Evolutionary conservation across 2,888 invertebrate genomes (phyloP).

Genomic region (Latrodectus elegans): DNA sequence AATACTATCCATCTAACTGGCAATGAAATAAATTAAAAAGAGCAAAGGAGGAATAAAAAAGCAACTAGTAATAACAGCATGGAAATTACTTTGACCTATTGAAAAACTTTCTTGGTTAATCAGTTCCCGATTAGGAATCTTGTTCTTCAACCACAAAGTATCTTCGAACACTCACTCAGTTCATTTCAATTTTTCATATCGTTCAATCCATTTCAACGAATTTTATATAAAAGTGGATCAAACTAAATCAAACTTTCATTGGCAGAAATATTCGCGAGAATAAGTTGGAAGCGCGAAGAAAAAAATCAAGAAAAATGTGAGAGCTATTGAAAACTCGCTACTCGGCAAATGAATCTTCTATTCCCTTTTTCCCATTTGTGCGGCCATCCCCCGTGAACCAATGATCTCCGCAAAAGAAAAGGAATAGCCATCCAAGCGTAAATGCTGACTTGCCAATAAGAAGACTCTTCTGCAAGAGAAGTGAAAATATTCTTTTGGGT

Average conservation of each 20-base stretch:
- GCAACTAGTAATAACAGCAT: no score
- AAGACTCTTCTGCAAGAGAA: neutral
- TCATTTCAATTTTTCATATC: neutral
- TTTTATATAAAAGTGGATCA: neutral
- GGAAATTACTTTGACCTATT: no score
- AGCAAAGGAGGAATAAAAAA: no score
- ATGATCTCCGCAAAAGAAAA: neutral
- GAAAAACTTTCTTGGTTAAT: no score
- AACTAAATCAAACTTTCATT: neutral
- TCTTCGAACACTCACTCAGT: neutral
- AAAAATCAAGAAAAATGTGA: neutral
- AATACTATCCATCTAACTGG: no score
- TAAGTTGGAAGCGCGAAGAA: no score
- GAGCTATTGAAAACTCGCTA: conserved; percentile 3
- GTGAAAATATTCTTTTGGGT: conserved; percentile 1
- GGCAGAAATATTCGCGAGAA: neutral
- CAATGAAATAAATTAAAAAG: no score
- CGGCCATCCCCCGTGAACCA: neutral
- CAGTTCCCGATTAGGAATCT: no score
- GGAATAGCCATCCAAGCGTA: conserved; percentile 9
- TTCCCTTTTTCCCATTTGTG: conserved; percentile 1
- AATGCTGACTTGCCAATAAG: conserved; percentile 34
- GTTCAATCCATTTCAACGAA: neutral
- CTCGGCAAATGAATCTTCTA: conserved; percentile 1
- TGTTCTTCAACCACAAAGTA: no score